Conservation (phyloP, 2,113 vertebrate genomes). For the Pantherophis guttatus region DNA sequence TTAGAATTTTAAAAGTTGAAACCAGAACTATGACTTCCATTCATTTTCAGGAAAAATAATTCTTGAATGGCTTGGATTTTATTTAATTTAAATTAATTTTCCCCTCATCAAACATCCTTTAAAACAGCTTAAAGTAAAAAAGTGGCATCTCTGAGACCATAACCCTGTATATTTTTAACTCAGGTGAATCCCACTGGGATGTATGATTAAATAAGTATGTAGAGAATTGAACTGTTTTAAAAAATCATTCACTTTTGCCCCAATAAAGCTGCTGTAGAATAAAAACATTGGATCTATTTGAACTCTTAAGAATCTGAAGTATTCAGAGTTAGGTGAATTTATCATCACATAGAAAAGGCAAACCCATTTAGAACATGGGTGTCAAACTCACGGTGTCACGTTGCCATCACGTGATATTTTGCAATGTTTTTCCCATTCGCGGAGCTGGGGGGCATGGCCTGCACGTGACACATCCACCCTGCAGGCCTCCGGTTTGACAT, state of each 20-base stretch:
- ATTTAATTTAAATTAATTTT: background rate
- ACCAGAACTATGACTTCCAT: background rate
- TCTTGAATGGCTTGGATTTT: background rate
- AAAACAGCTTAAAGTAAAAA: background rate
- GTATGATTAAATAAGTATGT: background rate
- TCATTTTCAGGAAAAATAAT: background rate
- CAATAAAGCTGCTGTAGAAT: background rate
- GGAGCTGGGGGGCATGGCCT: too few species aligned
- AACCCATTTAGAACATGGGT: background rate
- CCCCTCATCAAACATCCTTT: background rate
- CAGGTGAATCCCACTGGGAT: background rate
- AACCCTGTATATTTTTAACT: background rate
- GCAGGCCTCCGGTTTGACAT: too few species aligned
- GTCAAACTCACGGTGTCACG: too few species aligned
- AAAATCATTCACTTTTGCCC: background rate
- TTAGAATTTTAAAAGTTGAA: background rate
- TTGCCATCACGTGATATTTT: too few species aligned
- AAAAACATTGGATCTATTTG: background rate
- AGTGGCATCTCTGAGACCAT: background rate
- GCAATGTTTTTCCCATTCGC: too few species aligned
- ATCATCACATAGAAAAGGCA: background rate
- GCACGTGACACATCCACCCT: too few species aligned
- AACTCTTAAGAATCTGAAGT: background rate
- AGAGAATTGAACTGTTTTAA: background rate
- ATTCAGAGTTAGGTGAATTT: background rate